Percentiles rank a stretch among this genome's conserved stretches.
phyloP scores from a whole-genome alignment of 1,140 invertebrate genomes.

The Plutomurus gul region DNA sequence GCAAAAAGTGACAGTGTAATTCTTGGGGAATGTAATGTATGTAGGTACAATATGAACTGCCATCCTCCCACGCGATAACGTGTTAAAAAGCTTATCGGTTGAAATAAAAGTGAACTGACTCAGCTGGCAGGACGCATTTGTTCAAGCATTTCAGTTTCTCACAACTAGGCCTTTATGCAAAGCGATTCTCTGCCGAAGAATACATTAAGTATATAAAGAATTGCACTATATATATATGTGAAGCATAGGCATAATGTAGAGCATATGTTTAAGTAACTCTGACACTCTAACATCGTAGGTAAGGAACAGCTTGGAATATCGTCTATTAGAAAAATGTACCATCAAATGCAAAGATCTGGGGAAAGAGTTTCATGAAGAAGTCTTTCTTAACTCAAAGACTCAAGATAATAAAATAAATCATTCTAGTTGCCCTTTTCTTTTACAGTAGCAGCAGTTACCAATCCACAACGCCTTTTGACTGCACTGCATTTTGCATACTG shows the following conservation, averaged over 20 bases:
- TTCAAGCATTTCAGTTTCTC: background rate
- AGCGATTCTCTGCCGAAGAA: background rate
- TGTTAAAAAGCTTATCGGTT: conserved; percentile 8
- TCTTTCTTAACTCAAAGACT: background rate
- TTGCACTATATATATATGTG: no score
- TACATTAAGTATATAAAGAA: no score
- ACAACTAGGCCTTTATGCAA: background rate
- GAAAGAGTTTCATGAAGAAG: background rate
- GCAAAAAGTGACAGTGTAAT: conserved; percentile 5
- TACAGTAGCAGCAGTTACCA: no score
- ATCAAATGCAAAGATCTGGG: background rate
- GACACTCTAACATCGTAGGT: no score
- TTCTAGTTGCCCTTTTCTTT: background rate
- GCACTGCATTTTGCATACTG: background rate
- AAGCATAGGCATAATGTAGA: no score
- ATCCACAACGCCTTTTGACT: no score
- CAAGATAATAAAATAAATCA: background rate
- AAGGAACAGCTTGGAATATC: no score
- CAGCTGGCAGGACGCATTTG: background rate
- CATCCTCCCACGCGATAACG: background rate
- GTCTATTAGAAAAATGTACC: no score
- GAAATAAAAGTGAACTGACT: no score
- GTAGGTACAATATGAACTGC: background rate
- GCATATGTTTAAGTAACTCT: no score
- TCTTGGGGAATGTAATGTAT: no score